phyloP scores from a whole-genome alignment of 2,797 vertebrate species.

The Acestrorhynchus altus region DNA sequence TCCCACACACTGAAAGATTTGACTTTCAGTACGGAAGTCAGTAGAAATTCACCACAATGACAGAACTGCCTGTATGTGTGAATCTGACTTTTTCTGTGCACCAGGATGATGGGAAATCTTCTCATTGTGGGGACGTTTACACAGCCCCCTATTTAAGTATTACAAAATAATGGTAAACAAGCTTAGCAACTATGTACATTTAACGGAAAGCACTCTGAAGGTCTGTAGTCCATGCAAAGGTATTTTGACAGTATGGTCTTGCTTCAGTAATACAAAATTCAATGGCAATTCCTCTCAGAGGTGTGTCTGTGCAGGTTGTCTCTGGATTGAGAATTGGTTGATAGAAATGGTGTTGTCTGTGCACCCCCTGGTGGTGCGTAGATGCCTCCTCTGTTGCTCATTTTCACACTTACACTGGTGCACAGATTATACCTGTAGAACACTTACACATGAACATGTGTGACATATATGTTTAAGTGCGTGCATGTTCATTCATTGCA shows the following conservation, averaged over 20 bases:
- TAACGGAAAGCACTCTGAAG: too few relatives aligned
- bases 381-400: background rate
- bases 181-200: background rate
- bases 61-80: background rate
- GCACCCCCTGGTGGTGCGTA: slow-evolving; percentile 46
- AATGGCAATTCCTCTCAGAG: background rate
- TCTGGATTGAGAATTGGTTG: slow-evolving; percentile 16
- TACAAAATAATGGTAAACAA: too few relatives aligned
- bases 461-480: too few relatives aligned
- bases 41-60: background rate
- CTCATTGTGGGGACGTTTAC: background rate
- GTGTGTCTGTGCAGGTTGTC: background rate
- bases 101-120: background rate
- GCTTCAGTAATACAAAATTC: background rate
- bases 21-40: background rate
- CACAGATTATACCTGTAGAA: background rate
- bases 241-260: background rate
- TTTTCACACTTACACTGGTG: background rate
- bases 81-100: background rate
- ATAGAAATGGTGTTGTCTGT: slow-evolving; percentile 29
- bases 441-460: background rate
- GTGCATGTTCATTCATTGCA: background rate
- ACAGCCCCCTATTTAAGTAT: too few relatives aligned
- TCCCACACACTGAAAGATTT: too few relatives aligned
- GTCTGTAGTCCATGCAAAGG: background rate